These are phyloP conservation scores for Trissolcus brochymenae DNA, from an alignment of 2,888 invertebrate genomes.

Conservation along the genomic window DNA sequence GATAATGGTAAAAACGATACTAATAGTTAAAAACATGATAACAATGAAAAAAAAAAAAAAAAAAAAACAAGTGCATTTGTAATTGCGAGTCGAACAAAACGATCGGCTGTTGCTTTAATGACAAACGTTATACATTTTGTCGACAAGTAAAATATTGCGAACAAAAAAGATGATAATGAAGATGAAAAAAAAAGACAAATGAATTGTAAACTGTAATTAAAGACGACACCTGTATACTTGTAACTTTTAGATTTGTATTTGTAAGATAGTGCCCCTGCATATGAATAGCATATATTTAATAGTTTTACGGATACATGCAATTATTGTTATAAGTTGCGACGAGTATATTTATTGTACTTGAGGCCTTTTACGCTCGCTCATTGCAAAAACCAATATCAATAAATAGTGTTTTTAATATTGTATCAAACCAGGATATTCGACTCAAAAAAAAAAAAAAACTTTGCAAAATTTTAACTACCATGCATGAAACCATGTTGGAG, in stretches of 20 bases:
- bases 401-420: conserved; percentile 59
- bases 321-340: conserved; percentile 57
- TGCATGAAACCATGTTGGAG: too few relatives aligned
- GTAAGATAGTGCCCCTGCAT: conserved; percentile 72
- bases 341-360: conserved; percentile 57
- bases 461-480: too few relatives aligned
- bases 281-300: conserved; percentile 62
- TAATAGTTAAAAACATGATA: conserved; percentile 6
- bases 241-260: conserved; percentile 76
- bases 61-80: conserved; percentile 35
- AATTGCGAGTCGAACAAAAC: conserved; percentile 61
- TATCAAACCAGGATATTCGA: conserved; percentile 61
- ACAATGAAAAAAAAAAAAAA: conserved; percentile 4
- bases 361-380: conserved; percentile 72
- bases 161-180: too few relatives aligned
- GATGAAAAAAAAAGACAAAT: conserved; percentile 60
- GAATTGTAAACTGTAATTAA: conserved; percentile 74
- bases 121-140: conserved; percentile 65
- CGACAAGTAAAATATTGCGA: conserved; percentile 57
- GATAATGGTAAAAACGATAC: conserved; percentile 31
- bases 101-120: conserved; percentile 71
- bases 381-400: conserved; percentile 61
- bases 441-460: conserved; percentile 24
- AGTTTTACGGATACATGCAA: conserved; percentile 53
- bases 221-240: conserved; percentile 73